Conservation (phyloP, 2,888 invertebrate genomes). For the Stomorhina lunata region DNA sequence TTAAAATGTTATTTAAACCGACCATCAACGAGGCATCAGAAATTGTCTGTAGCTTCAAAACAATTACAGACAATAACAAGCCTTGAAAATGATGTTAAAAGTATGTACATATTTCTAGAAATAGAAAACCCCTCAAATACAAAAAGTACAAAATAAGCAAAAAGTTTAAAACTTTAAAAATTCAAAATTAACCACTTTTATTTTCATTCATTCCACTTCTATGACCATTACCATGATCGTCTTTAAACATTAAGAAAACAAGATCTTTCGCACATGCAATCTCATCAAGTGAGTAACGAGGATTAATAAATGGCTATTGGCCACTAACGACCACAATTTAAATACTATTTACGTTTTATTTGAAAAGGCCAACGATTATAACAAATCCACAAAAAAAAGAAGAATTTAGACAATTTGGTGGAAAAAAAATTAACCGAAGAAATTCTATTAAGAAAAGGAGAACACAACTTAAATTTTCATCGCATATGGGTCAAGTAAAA, state of each 20-base stretch:
- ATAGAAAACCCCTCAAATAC: background rate
- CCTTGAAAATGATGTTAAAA: conserved; percentile 43
- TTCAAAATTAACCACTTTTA: conserved; percentile 46
- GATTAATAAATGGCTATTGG: background rate
- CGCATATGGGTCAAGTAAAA: background rate
- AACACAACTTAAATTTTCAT: background rate
- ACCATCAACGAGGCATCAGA: background rate
- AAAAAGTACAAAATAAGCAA: background rate
- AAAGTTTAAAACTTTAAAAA: too few species aligned
- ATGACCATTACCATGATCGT: background rate
- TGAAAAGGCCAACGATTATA: background rate
- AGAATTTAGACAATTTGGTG: background rate
- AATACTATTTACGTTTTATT: background rate
- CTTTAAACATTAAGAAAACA: background rate
- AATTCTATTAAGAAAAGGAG: background rate
- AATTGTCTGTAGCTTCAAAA: conserved; percentile 4
- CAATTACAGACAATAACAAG: conserved; percentile 31
- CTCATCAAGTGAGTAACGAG: background rate
- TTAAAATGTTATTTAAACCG: conserved; percentile 2
- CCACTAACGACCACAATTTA: background rate
- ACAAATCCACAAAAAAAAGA: background rate
- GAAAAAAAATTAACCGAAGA: background rate
- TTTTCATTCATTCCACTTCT: conserved; percentile 46
- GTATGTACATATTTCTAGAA: conserved; percentile 21
- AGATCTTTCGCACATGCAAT: background rate